Conservation (phyloP, 2,888 invertebrate genomes). For the Dendrolimus pini region DNA sequence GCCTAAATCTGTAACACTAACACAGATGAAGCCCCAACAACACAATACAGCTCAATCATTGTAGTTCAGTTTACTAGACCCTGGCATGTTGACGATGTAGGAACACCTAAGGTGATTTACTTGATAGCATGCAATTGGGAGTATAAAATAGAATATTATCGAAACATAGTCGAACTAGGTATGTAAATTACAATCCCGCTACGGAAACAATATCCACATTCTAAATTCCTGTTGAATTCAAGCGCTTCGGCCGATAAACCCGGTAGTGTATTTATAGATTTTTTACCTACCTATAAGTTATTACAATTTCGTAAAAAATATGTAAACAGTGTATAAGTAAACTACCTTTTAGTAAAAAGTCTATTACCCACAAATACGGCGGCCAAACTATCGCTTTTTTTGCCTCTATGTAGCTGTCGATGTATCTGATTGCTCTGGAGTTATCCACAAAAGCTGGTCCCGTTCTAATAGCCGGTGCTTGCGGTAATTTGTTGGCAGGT, state of each 20-base stretch:
- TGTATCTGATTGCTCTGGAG: slow-evolving; percentile 34
- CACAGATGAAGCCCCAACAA: too few species aligned
- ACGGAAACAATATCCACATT: slow-evolving; percentile 24
- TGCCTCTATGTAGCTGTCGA: slow-evolving; percentile 32
- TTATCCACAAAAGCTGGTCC: slow-evolving; percentile 47
- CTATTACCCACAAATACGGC: slow-evolving; percentile 31
- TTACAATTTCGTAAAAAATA: slow-evolving; percentile 19
- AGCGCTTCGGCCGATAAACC: slow-evolving; percentile 9
- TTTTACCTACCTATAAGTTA: slow-evolving; percentile 8
- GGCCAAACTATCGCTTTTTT: slow-evolving; percentile 31
- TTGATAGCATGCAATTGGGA: too few species aligned
- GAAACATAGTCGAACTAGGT: background rate
- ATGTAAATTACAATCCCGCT: slow-evolving; percentile 17
- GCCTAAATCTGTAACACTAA: too few species aligned
- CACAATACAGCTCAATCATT: too few species aligned
- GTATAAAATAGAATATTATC: background rate
- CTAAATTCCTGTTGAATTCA: slow-evolving; percentile 15
- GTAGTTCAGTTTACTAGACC: too few species aligned
- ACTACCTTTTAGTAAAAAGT: slow-evolving; percentile 22
- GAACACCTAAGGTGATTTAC: too few species aligned
- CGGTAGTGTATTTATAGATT: slow-evolving; percentile 13
- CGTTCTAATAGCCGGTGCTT: slow-evolving; percentile 48
- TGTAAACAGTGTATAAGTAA: slow-evolving; percentile 12
- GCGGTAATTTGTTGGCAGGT: slow-evolving; percentile 34
- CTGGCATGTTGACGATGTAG: too few species aligned